phyloP scores from a whole-genome alignment of 1,140 invertebrate species.

The Adoxophyes honmai region DNA sequence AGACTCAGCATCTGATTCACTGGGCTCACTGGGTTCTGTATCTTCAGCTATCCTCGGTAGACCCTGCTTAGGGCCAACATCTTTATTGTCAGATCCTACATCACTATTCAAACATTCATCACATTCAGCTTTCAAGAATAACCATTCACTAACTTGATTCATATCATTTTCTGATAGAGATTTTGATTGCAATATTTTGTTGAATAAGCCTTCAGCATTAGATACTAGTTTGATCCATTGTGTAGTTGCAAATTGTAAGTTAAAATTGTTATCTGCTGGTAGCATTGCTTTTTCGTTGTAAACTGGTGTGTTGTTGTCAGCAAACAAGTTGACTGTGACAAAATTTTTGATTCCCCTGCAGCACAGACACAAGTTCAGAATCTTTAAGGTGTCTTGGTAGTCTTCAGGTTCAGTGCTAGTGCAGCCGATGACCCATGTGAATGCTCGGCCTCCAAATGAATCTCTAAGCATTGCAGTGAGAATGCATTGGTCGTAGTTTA shows the following conservation, averaged over 20 bases:
- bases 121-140: constrained; percentile 90
- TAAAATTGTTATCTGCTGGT: constrained; percentile 76
- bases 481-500: constrained; percentile 81
- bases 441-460: constrained; percentile 83
- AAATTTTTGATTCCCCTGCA: constrained; percentile 81
- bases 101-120: constrained; percentile 87
- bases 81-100: constrained; percentile 76
- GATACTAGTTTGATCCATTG: constrained; percentile 90
- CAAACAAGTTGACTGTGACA: constrained; percentile 83
- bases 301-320: constrained; percentile 79
- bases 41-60: constrained; percentile 75
- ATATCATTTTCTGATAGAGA: constrained; percentile 81
- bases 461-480: constrained; percentile 82
- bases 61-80: constrained; percentile 67
- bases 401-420: constrained; percentile 80
- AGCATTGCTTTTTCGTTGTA: constrained; percentile 69
- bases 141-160: constrained; percentile 90
- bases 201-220: constrained; percentile 90
- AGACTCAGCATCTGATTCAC: constrained; percentile 81
- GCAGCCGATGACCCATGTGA: constrained; percentile 82
- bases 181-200: constrained; percentile 81
- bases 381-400: constrained; percentile 80
- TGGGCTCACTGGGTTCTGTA: constrained; percentile 74
- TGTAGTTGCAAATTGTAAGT: constrained; percentile 87
- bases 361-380: constrained; percentile 79